Evolutionary conservation across 2,113 vertebrate genomes (phyloP), one percentile per base, ranked within the genome.

Genomic region (Plecturocebus donacophilus): DNA sequence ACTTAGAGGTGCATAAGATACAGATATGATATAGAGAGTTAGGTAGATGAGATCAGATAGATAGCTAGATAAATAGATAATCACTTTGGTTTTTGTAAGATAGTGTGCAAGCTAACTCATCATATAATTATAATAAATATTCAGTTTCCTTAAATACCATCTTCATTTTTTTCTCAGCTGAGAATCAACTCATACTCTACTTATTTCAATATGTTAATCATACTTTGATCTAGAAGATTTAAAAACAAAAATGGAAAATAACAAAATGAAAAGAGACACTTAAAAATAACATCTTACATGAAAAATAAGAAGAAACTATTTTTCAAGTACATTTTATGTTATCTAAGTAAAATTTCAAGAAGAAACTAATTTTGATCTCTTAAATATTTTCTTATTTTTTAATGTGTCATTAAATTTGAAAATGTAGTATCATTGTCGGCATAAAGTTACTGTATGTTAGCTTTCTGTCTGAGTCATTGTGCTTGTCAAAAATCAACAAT

Each of bases 401-500:
- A 40, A 91, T 23, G n/a, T 87, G 11, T 27, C 32, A 64, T 42
- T 85, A 27, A 71, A 73, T 30, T 45, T 66, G 27, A 17, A 94
- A 13, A n/a, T 85, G 82, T 64, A 66, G 42, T 52, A 93, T 85
- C 75, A 84, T 47, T 35, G 1, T 58, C 64, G 66, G n/a, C 30
- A 47, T 91, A 73, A 87, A 56, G 23, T 94, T 80, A 80, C 6
- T 71, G 13, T 56, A 20, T 87, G 23, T 73, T 83, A 75, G 16
- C 20, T 79, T 91, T 84, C 91, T 85, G 27, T 80, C 6, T 12
- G 40, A 6, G 3, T 9, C 35, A 66, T 54, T 70, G 12, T 92
- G 35, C 38, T 85, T 90, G 17, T 92, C 45, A 77, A 92, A 92
- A 77, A 77, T 81, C 32, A 73, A 56, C 49, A 95, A 68, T 80